Conservation (phyloP, 1,140 invertebrate species). For the Pseudobourletiella spinata region DNA sequence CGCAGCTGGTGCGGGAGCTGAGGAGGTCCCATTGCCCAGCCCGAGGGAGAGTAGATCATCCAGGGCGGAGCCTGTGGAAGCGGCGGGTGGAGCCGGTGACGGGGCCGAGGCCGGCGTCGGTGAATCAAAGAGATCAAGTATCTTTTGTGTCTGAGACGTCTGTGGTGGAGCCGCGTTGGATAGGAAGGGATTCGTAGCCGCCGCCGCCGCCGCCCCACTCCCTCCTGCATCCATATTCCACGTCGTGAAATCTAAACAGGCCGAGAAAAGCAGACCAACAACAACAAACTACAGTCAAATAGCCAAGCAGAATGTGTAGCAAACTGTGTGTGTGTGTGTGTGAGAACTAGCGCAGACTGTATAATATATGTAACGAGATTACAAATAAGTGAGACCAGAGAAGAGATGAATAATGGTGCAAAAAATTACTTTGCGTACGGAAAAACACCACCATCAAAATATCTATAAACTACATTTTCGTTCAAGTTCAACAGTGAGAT, state of each 20-base stretch:
- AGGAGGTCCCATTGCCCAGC: not conserved
- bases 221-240: conserved; percentile 63
- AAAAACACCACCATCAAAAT: too few species aligned
- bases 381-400: not conserved
- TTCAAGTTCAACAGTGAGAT: too few species aligned
- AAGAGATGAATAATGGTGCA: too few species aligned
- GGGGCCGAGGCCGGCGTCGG: too few species aligned
- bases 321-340: not conserved
- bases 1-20: conserved; percentile 15
- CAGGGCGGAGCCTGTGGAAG: conserved; percentile 26
- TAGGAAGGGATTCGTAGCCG: conserved; percentile 36
- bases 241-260: conserved; percentile 27
- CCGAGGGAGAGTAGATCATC: conserved; percentile 32
- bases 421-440: too few species aligned
- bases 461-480: too few species aligned
- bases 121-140: conserved; percentile 64
- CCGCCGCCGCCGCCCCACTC: conserved; percentile 40
- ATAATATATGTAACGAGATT: too few species aligned
- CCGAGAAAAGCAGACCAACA: not conserved
- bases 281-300: not conserved
- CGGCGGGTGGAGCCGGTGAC: conserved; percentile 40
- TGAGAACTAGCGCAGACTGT: too few species aligned
- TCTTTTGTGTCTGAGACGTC: conserved; percentile 47
- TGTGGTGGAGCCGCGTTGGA: conserved; percentile 39
- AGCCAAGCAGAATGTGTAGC: not conserved